A percentile compares a stretch with the other conserved stretches of the same genome.
These are phyloP conservation scores for Arizona elegans DNA, from an alignment of 2,113 vertebrate genomes.

Conservation along the genomic window DNA sequence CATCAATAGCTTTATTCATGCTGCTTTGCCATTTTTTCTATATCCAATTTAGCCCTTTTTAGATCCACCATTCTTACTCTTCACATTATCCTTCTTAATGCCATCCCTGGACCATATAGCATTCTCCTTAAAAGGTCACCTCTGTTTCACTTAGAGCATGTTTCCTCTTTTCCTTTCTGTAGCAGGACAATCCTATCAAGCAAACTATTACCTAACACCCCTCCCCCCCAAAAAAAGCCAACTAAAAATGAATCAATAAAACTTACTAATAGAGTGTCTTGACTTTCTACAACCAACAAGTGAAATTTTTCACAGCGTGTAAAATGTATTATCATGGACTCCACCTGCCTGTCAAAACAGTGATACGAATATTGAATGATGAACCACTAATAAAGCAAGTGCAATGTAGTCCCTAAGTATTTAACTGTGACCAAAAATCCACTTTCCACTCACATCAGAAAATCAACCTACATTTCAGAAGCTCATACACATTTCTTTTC, in stretches of 20 bases:
- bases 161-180: neutral
- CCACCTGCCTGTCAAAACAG: neutral
- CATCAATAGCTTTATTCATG: neutral
- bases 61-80: neutral
- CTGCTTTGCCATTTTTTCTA: neutral
- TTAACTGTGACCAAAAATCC: neutral
- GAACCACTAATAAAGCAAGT: neutral
- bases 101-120: neutral
- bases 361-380: neutral
- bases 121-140: neutral
- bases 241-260: neutral
- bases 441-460: neutral
- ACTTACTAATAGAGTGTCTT: too few species aligned
- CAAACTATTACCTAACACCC: neutral
- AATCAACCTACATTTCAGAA: neutral
- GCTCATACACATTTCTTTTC: neutral
- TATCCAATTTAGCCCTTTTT: neutral
- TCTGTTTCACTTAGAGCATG: neutral
- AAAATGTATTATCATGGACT: neutral
- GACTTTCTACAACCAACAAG: neutral
- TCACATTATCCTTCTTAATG: neutral
- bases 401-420: neutral
- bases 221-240: neutral
- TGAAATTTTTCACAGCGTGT: neutral
- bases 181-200: neutral